phyloP scores from a whole-genome alignment of 2,797 vertebrate genomes.

The Etheostoma perlongum region DNA sequence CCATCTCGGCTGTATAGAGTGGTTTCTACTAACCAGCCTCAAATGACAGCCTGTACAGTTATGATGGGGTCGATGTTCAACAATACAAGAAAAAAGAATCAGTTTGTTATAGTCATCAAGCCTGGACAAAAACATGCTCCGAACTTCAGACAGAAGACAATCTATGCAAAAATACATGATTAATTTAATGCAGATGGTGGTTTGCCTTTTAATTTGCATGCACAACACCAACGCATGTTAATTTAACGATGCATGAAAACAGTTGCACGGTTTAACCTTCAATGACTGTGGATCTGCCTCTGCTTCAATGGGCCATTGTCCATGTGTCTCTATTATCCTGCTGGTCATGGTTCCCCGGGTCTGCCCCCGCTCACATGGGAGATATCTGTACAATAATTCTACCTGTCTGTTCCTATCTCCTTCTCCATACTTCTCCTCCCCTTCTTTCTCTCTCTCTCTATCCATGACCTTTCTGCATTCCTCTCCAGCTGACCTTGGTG shows the following conservation, averaged over 20 bases:
- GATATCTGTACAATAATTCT: conserved; percentile 77
- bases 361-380: conserved; percentile 66
- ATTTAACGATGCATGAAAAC: conserved; percentile 50
- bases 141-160: conserved; percentile 14
- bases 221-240: conserved; percentile 43
- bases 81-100: conserved; percentile 22
- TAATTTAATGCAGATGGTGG: conserved; percentile 33
- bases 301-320: conserved; percentile 68
- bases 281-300: conserved; percentile 50
- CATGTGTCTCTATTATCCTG: conserved; percentile 78
- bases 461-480: conserved; percentile 73
- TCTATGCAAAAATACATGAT: conserved; percentile 8
- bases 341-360: conserved; percentile 71
- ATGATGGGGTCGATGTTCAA: conserved; percentile 37
- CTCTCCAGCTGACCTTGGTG: conserved; percentile 78
- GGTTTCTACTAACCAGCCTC: conserved; percentile 57
- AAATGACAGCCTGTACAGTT: conserved; percentile 52
- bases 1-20: conserved; percentile 31
- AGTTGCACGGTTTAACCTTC: conserved; percentile 65
- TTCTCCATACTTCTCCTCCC: conserved; percentile 36
- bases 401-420: conserved; percentile 78
- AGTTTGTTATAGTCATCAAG: conserved; percentile 32
- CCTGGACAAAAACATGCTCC: conserved; percentile 25
- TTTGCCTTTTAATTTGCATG: conserved; percentile 49
- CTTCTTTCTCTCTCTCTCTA: not conserved